Conservation (phyloP, 2,797 vertebrate genomes). For the Trachops cirrhosus region DNA sequence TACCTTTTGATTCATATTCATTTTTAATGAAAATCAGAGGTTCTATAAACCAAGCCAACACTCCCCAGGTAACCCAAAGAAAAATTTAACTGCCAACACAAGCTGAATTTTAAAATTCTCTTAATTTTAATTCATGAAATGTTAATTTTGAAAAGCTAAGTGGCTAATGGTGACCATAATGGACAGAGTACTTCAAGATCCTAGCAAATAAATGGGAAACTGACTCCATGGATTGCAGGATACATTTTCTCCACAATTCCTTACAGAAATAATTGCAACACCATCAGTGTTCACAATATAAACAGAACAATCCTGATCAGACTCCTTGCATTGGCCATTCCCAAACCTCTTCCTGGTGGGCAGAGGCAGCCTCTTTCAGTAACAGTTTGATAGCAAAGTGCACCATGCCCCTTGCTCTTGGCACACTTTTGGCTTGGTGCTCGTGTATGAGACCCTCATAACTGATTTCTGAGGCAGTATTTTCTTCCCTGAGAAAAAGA, state of each 20-base stretch:
- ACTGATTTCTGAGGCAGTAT: not conserved
- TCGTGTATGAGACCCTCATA: not conserved
- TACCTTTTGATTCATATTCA: not conserved
- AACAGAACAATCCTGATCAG: not conserved
- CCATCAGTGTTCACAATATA: not conserved
- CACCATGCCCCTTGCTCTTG: not conserved
- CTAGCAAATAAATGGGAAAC: not conserved
- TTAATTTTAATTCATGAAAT: not conserved
- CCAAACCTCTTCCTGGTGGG: fast-evolving
- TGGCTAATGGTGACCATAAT: not conserved
- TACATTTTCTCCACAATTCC: not conserved
- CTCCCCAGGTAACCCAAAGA: too few species aligned
- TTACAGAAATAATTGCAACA: not conserved
- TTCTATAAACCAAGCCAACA: too few species aligned
- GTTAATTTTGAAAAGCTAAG: not conserved
- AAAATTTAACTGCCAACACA: too few species aligned
- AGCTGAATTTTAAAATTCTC: not conserved
- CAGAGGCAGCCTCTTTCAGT: not conserved
- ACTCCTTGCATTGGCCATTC: too few species aligned
- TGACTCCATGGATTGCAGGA: not conserved
- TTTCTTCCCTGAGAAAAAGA: not conserved
- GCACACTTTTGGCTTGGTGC: not conserved
- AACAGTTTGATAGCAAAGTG: not conserved
- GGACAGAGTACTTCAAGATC: not conserved
- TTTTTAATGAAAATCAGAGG: too few species aligned